Conservation (phyloP, 2,888 invertebrate genomes). For the Drosophila differens region DNA sequence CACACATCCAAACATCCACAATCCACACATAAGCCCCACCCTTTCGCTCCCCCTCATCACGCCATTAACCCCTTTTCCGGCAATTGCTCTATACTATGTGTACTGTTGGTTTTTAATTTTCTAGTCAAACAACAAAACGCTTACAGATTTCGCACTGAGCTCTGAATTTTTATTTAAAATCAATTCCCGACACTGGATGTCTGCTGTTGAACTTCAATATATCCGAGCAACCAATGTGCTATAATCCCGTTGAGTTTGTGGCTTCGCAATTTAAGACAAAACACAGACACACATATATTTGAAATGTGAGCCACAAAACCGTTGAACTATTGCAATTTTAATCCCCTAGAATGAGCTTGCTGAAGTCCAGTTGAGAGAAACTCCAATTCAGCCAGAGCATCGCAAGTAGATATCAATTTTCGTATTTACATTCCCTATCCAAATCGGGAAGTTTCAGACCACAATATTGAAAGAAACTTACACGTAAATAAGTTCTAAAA, state of each 20-base stretch:
- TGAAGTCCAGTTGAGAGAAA: constrained; percentile 15
- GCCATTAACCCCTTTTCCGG: constrained; percentile 1
- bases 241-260: constrained; percentile 49
- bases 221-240: constrained; percentile 13
- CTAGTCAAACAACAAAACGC: constrained; percentile 71
- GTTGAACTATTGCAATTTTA: constrained; percentile 50
- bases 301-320: constrained; percentile 39
- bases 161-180: constrained; percentile 71
- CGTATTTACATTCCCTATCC: not conserved
- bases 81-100: constrained; percentile 13
- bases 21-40: constrained; percentile 19
- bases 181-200: constrained; percentile 41
- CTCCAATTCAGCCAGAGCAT: constrained; percentile 8
- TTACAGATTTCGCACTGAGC: constrained; percentile 56
- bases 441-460: not conserved
- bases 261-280: constrained; percentile 50
- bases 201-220: constrained; percentile 52
- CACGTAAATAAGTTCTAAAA: not conserved
- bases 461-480: not conserved
- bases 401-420: not conserved
- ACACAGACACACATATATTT: constrained; percentile 17
- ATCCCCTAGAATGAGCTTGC: constrained; percentile 30
- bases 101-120: constrained; percentile 78
- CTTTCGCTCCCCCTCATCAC: not conserved
- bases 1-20: constrained; percentile 20